These are phyloP conservation scores for Drosophila meridiana DNA, from an alignment of 2,888 invertebrate species.

Conservation along the genomic window DNA sequence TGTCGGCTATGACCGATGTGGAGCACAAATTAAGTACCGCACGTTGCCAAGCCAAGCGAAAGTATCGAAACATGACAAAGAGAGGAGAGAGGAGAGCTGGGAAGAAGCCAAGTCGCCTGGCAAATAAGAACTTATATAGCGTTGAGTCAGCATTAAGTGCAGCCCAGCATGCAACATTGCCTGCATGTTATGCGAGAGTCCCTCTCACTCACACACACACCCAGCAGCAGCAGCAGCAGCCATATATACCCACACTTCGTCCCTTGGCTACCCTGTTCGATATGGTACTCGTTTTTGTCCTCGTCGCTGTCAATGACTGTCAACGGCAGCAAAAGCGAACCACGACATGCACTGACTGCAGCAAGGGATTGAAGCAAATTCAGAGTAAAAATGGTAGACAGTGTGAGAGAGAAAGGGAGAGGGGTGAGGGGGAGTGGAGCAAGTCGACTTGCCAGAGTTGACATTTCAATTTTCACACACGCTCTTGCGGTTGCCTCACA, in stretches of 20 bases:
- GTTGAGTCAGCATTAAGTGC: slow-evolving; percentile 76
- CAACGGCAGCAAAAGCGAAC: slow-evolving; percentile 68
- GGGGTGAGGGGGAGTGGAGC: background rate
- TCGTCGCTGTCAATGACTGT: slow-evolving; percentile 73
- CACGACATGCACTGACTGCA: slow-evolving; percentile 47
- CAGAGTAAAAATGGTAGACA: background rate
- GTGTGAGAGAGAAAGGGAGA: background rate
- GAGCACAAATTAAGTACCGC: slow-evolving; percentile 41
- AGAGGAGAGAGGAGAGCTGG: background rate
- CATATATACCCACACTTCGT: too few species aligned
- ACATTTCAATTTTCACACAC: slow-evolving; percentile 74
- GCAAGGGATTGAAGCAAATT: slow-evolving; percentile 17
- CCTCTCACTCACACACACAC: background rate
- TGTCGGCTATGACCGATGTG: slow-evolving; percentile 36
- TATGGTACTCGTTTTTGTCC: slow-evolving; percentile 16
- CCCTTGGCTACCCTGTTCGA: background rate
- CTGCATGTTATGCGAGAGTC: slow-evolving; percentile 55
- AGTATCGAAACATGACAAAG: slow-evolving; percentile 39
- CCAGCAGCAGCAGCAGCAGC: background rate
- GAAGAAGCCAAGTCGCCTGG: slow-evolving; percentile 45
- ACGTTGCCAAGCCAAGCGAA: slow-evolving; percentile 14
- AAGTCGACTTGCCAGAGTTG: slow-evolving; percentile 17
- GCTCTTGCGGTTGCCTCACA: slow-evolving; percentile 48
- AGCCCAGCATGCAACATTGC: slow-evolving; percentile 72
- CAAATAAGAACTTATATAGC: slow-evolving; percentile 69